Conservation (phyloP, 2,797 vertebrate species). For the Anolis apletophallus region DNA sequence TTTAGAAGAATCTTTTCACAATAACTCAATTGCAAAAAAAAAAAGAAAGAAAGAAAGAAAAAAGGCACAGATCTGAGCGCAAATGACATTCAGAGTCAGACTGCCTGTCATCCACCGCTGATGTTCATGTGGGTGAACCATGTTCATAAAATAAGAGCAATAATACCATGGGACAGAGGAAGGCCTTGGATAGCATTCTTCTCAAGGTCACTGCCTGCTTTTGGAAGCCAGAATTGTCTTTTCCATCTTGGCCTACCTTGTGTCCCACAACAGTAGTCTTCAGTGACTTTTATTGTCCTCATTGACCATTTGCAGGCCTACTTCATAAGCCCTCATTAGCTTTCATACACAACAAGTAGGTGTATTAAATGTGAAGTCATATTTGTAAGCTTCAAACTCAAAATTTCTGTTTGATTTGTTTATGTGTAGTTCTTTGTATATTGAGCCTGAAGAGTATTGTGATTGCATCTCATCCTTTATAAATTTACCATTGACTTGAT, state of each 20-base stretch:
- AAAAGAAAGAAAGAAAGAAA: not conserved
- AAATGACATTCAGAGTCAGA: too few species aligned
- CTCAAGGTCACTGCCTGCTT: too few species aligned
- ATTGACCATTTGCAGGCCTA: not conserved
- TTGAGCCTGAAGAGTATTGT: not conserved
- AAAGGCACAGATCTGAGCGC: not conserved
- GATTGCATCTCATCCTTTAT: not conserved
- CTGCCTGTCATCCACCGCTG: not conserved
- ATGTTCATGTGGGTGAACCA: not conserved
- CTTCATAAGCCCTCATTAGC: not conserved
- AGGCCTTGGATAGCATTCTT: too few species aligned
- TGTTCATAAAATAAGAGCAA: too few species aligned
- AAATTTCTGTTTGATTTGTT: not conserved
- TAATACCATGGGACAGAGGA: not conserved
- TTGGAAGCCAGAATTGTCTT: too few species aligned
- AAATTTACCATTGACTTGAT: not conserved
- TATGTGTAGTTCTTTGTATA: not conserved
- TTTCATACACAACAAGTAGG: not conserved
- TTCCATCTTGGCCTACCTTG: not conserved
- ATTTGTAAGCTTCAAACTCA: not conserved
- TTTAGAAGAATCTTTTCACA: not conserved
- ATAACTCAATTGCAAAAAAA: not conserved
- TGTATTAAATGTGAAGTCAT: not conserved
- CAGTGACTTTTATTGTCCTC: not conserved
- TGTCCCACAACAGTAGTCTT: not conserved